Conservation (phyloP, 2,888 invertebrate species). For the Busseola fusca region DNA sequence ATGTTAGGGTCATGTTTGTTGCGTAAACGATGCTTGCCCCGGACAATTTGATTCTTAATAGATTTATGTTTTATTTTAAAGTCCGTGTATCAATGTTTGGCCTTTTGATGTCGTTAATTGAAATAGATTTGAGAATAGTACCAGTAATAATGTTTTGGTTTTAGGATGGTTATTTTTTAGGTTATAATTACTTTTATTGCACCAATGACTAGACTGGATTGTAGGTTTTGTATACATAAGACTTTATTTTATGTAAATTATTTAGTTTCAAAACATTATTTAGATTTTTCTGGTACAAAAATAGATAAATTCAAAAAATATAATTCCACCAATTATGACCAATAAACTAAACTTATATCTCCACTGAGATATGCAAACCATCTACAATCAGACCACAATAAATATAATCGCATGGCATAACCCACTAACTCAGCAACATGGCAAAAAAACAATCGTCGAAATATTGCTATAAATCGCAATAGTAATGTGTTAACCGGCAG, state of each 20-base stretch:
- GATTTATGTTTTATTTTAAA: conserved; percentile 78
- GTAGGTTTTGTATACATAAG: neutral
- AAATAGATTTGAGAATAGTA: conserved; percentile 42
- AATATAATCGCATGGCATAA: conserved; percentile 58
- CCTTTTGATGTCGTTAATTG: conserved; percentile 57
- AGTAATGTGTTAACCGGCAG: conserved; percentile 67
- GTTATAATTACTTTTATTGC: neutral
- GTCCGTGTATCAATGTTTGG: conserved; percentile 70
- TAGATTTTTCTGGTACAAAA: neutral
- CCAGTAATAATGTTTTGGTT: neutral
- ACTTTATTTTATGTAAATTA: neutral
- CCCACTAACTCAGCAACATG: conserved; percentile 58
- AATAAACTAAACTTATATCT: conserved; percentile 17
- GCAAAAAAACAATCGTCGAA: conserved; percentile 63
- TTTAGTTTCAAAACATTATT: neutral
- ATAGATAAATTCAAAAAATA: neutral
- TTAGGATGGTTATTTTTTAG: neutral
- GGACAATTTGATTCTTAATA: conserved; percentile 83
- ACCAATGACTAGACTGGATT: neutral
- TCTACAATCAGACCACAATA: conserved; percentile 49
- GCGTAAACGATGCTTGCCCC: conserved; percentile 81
- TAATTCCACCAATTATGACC: neutral
- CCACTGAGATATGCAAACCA: conserved; percentile 54
- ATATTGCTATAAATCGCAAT: conserved; percentile 67
- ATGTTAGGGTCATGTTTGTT: conserved; percentile 79